Conservation (phyloP, 2,797 vertebrate genomes). For the Hippopotamyrus pictus region DNA sequence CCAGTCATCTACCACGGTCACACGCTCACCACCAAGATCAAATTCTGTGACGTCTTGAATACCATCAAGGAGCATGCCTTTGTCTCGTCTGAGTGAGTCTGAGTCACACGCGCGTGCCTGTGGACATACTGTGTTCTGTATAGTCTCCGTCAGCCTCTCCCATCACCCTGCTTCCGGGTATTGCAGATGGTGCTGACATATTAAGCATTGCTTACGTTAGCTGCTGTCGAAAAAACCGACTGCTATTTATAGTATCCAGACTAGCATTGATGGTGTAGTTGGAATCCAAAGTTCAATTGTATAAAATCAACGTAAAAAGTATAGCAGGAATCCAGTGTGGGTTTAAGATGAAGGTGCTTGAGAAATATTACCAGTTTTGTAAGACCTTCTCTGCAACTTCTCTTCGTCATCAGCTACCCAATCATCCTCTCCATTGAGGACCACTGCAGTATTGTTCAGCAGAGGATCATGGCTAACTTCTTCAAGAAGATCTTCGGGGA, state of each 20-base stretch:
- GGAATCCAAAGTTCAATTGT: not conserved
- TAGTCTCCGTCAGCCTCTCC: not conserved
- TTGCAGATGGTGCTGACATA: not conserved
- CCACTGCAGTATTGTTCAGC: constrained; percentile 97
- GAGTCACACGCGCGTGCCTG: not conserved
- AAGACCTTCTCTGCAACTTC: not conserved
- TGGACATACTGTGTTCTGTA: not conserved
- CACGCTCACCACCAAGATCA: constrained; percentile 98
- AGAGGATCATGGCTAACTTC: constrained; percentile 88
- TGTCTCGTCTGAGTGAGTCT: constrained; percentile 90
- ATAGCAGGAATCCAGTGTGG: not conserved
- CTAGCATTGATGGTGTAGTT: not conserved
- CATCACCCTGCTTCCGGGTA: not conserved
- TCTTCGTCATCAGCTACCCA: constrained; percentile 66
- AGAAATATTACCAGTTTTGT: not conserved
- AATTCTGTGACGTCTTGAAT: constrained; percentile 84
- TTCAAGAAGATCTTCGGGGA: constrained; percentile 96
- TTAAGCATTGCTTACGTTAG: not conserved
- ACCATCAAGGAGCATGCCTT: constrained; percentile 98
- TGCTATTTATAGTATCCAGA: not conserved
- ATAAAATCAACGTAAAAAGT: not conserved
- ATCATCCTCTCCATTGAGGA: constrained; percentile 96
- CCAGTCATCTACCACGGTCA: constrained; percentile 98
- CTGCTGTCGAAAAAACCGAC: not conserved
- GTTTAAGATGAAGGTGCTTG: not conserved